phyloP scores from a whole-genome alignment of 2,888 invertebrate genomes.

The Conus canariensis region DNA sequence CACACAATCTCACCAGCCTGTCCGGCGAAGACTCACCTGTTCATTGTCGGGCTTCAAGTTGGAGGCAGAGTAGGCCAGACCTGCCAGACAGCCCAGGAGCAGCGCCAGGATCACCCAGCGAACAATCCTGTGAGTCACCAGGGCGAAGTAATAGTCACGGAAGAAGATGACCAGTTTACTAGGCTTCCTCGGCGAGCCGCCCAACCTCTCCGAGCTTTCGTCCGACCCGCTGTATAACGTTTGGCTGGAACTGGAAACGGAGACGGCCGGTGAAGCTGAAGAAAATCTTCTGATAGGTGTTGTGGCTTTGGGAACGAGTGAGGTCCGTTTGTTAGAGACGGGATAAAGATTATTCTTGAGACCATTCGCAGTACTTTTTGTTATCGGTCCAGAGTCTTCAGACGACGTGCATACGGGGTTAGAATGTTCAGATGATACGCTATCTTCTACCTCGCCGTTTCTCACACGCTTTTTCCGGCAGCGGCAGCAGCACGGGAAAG shows the following conservation, averaged over 20 bases:
- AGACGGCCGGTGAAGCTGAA: not conserved
- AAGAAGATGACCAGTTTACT: conserved; percentile 59
- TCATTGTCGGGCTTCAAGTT: conserved; percentile 67
- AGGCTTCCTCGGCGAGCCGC: not conserved
- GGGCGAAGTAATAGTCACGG: conserved; percentile 61
- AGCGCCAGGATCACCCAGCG: conserved; percentile 60
- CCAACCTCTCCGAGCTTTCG: not conserved
- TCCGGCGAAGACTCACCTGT: conserved; percentile 55
- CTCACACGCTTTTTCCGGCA: not conserved
- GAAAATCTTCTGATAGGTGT: not conserved
- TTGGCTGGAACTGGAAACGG: not conserved
- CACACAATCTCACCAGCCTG: too few species aligned
- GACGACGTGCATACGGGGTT: not conserved
- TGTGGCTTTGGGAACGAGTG: not conserved
- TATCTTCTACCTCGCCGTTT: not conserved
- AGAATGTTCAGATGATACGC: too few species aligned
- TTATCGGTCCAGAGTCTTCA: too few species aligned
- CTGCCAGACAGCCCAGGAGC: conserved; percentile 53
- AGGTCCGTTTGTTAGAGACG: not conserved
- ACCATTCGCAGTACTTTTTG: too few species aligned
- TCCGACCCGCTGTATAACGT: not conserved
- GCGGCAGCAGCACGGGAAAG: conserved; percentile 43
- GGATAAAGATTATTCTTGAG: too few species aligned
- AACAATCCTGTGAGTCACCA: conserved; percentile 61
- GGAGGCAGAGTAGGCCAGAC: conserved; percentile 59